A percentile compares a stretch with the other conserved stretches of the same genome.
Evolutionary conservation across 2,888 invertebrate species (phyloP).

Genomic region (Stenoptilia bipunctidactyla): DNA sequence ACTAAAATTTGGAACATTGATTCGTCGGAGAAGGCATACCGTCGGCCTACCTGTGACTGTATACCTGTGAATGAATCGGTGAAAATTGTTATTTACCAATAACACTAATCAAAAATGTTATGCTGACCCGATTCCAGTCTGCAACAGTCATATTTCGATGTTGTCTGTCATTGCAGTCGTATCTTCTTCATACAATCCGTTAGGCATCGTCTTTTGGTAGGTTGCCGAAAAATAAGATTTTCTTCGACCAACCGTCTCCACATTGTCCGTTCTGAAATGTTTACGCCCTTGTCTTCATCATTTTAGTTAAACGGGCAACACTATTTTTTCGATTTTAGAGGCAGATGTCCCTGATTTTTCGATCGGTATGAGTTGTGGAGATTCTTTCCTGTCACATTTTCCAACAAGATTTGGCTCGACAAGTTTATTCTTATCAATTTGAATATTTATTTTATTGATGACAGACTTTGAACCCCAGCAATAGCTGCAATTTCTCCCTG

Average conservation of each 20-base stretch:
- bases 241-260: conserved; percentile 2
- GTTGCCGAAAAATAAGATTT: no score
- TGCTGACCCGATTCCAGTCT: no score
- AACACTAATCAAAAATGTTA: no score
- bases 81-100: no score
- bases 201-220: conserved; percentile 2
- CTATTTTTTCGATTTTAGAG: conserved; percentile 2
- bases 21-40: no score
- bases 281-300: conserved; percentile 1
- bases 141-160: no score
- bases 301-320: conserved; percentile 1
- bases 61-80: no score
- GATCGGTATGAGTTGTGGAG: conserved; percentile 1
- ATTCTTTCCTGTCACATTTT: conserved; percentile 4
- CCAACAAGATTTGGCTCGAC: conserved; percentile 1
- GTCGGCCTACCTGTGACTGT: no score
- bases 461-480: no score
- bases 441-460: no score
- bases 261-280: background rate
- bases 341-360: conserved; percentile 3
- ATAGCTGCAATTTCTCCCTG: no score
- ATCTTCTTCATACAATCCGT: conserved; percentile 1
- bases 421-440: background rate
- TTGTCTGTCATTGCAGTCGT: background rate
- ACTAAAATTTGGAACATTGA: no score